phyloP scores from a whole-genome alignment of 2,113 vertebrate genomes.

The Oryzias celebensis region DNA sequence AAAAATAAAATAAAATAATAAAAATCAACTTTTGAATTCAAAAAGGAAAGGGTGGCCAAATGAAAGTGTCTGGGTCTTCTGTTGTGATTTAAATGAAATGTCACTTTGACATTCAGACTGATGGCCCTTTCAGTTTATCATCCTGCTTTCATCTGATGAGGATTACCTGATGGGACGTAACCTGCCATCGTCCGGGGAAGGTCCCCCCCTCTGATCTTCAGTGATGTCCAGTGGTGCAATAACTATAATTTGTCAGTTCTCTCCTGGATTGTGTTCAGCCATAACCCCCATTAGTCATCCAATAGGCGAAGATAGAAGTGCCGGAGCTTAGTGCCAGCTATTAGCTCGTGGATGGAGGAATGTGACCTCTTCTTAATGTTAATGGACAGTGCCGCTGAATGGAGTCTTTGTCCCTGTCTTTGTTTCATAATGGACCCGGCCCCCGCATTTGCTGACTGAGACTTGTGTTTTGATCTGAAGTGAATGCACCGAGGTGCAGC shows the following conservation, averaged over 20 bases:
- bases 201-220: constrained; percentile 35
- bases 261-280: constrained; percentile 19
- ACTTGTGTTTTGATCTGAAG: constrained; percentile 26
- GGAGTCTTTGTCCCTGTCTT: constrained; percentile 50
- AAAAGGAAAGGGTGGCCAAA: background rate
- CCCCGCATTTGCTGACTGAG: constrained; percentile 30
- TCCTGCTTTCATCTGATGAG: constrained; percentile 28
- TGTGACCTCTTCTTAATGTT: constrained; percentile 59
- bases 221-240: constrained; percentile 25
- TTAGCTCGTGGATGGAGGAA: constrained; percentile 47
- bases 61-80: constrained; percentile 2
- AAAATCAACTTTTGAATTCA: too few species aligned
- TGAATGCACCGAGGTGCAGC: constrained; percentile 10
- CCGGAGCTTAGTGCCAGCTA: constrained; percentile 30
- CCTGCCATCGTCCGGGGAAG: constrained; percentile 5
- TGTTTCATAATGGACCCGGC: constrained; percentile 33
- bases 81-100: constrained; percentile 9
- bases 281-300: constrained; percentile 30
- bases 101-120: background rate
- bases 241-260: constrained; percentile 23
- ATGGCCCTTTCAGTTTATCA: background rate
- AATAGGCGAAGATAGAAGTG: constrained; percentile 22
- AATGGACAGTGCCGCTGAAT: constrained; percentile 61
- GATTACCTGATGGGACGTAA: constrained; percentile 16
- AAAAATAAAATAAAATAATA: too few species aligned